These are phyloP conservation scores for Rhincodon typus DNA, from an alignment of 2,797 vertebrate species.

Conservation along the genomic window DNA sequence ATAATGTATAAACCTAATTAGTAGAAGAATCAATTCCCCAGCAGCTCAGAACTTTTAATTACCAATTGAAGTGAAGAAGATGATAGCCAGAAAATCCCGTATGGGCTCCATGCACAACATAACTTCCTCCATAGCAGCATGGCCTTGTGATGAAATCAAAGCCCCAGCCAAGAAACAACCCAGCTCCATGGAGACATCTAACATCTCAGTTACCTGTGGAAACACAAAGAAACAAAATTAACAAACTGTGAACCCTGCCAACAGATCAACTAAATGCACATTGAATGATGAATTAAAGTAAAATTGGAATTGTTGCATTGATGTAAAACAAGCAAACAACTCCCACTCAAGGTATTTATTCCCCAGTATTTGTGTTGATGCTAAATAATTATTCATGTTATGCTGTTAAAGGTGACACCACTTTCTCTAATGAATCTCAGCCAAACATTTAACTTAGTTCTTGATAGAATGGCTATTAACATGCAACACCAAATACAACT, in stretches of 20 bases:
- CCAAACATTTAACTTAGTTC: background rate
- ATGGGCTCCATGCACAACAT: conserved; percentile 83
- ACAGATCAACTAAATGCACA: background rate
- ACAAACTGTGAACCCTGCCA: background rate
- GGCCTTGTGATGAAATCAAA: conserved; percentile 88
- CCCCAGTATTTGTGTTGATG: background rate
- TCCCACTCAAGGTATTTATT: background rate
- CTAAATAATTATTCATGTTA: background rate
- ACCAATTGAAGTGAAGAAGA: conserved; percentile 98
- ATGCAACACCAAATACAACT: no score
- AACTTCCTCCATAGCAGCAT: conserved; percentile 81
- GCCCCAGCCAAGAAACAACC: conserved; percentile 94
- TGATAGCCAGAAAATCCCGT: conserved; percentile 90
- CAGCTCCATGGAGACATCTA: conserved; percentile 92
- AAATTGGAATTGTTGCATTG: background rate
- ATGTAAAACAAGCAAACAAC: conserved; percentile 1
- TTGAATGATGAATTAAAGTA: background rate
- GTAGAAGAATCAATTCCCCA: background rate
- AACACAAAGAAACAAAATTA: conserved; percentile 33
- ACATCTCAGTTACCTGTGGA: conserved; percentile 77
- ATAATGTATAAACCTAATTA: background rate
- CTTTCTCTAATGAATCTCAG: background rate
- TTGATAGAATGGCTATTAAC: background rate
- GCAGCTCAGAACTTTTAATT: conserved; percentile 42
- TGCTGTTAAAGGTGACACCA: background rate